Conservation (phyloP, 2,113 vertebrate genomes). For the Atherinomorus stipes region DNA sequence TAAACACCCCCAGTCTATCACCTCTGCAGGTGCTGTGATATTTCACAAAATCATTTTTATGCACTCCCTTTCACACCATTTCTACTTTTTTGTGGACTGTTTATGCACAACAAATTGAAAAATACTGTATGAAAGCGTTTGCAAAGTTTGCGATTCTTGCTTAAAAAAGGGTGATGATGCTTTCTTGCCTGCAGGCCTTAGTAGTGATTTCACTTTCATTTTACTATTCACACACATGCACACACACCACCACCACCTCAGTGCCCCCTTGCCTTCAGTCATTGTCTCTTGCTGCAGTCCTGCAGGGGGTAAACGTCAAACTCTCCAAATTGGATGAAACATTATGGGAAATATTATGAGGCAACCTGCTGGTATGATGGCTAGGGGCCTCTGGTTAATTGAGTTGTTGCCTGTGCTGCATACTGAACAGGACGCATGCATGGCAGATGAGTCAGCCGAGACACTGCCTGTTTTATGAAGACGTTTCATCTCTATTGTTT, state of each 20-base stretch:
- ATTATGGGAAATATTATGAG: conserved; percentile 83
- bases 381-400: conserved; percentile 76
- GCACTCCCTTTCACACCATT: conserved; percentile 9
- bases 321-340: conserved; percentile 84
- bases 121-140: conserved; percentile 27
- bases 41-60: conserved; percentile 48
- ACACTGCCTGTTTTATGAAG: conserved; percentile 33
- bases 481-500: conserved; percentile 60
- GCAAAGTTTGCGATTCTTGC: conserved; percentile 54
- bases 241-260: conserved; percentile 42
- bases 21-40: conserved; percentile 37
- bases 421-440: conserved; percentile 67
- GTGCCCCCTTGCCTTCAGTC: conserved; percentile 75
- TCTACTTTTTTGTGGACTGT: conserved; percentile 45
- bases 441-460: conserved; percentile 45
- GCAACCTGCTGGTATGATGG: conserved; percentile 76
- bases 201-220: conserved; percentile 31
- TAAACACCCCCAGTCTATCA: conserved; percentile 56
- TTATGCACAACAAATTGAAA: conserved; percentile 34
- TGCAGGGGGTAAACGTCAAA: conserved; percentile 81
- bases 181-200: conserved; percentile 48
- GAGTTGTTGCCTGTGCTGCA: conserved; percentile 73
- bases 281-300: conserved; percentile 73
- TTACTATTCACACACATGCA: conserved; percentile 33
- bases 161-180: conserved; percentile 33